Base-by-base conservation (phyloP, 2,888 invertebrate genomes). In the Strigamia transsilvanica region DNA sequence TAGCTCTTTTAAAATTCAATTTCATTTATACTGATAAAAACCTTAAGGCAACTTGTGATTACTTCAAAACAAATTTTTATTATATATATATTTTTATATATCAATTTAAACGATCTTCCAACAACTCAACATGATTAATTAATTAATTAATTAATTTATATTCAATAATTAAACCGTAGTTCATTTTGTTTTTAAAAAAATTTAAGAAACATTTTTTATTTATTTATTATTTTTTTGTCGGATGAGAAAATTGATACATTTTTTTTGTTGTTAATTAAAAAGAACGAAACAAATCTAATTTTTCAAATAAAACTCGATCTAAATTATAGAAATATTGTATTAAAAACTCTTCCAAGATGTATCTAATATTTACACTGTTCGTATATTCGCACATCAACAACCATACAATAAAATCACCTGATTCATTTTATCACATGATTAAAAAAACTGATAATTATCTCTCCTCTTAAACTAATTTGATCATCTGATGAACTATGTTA, bases 31-130 rank as follows among this genome's bases (percentile, higher is more conserved):
- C 15, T 12, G 27, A 32, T 73, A 73, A 56, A 56, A 56, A 73
- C 73, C 9, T 73, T 73, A 73, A 73, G 73, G 73, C 73, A 73
- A 73, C 73, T 32, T 73, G 73, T 73, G 73, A 73, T 73, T 73
- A 73, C 13, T 73, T 32, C 73, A 12, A 56, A 56, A 56, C 18
- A n/a, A 56, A 18, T 18, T n/a, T n/a, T 18, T 46, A 46, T 27
- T 23, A 66, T 21, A 23, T 23, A 12, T 66, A 9, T 12, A 61
- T n/a, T n/a, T 61, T 18, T 61, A 73, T 32, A 73, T 73, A 27
- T 32, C 73, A 73, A 73, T 73, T 73, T 27, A 27, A 27, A 32
- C 23, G 18, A 18, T 18, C 32, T 73, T 73, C 32, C 73, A 73
- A 73, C 51, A 18, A 73, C 61, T 21, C 73, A 73, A 73, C 73